Evolutionary conservation across 2,888 invertebrate species (phyloP), one percentile per base, ranked within the genome.

Genomic region (Drosophila aldrichi): DNA sequence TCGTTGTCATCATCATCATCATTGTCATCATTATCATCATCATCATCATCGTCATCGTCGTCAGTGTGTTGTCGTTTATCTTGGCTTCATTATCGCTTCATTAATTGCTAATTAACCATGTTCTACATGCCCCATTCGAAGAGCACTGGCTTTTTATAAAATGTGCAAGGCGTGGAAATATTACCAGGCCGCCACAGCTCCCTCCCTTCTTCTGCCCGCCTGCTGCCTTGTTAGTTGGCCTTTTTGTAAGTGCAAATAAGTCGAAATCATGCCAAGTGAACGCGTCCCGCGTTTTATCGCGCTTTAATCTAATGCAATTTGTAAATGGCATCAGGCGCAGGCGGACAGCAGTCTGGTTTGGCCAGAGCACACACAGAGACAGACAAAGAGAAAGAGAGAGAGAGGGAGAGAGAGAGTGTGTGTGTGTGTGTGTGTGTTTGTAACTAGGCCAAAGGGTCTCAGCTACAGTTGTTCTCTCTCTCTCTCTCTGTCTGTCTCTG

Each of bases 81-180:
- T 91, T 82, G 81, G 81, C 84, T 90, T 91, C 90, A 91, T 91
- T 91, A 91, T 91, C 91, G 91, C 91, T 91, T 90, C 91, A 91
- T 91, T 91, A 91, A 91, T 91, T 91, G 90, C 91, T 91, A 91
- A 91, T 91, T 91, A 91, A 91, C 91, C 88, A 82, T 91, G 91
- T 91, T 90, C 89, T 89, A 90, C 91, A 90, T 87, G 89, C 49
- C 71, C 71, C 52, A 44, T 46, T 64, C 59, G 48, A 56, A 52
- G 59, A 43, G 70, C 22, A 52, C 52, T 44, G 61, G 70, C 74
- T 66, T 77, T 77, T 76, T 82, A 67, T 80, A 80, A 82, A 82
- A 81, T 86, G 84, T 83, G 84, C 84, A 84, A 82, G 87, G 74
- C 82, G 78, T 84, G 87, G 80, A 87, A 87, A 80, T 84, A 84